Evolutionary conservation across 2,797 vertebrate species (phyloP).

Genomic region (Sebastes kiyomatsui): DNA sequence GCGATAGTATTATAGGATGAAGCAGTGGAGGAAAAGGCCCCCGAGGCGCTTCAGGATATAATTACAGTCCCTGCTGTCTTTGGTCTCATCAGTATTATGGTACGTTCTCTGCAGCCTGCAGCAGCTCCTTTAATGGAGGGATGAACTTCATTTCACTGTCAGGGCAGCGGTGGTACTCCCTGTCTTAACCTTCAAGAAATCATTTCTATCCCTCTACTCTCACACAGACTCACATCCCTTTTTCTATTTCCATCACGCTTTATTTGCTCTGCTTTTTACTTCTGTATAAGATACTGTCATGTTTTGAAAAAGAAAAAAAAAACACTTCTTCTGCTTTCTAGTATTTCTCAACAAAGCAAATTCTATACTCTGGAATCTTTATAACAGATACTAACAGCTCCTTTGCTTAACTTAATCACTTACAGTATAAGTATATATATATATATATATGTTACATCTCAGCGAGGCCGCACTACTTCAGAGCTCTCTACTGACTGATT

Average conservation of each 20-base stretch:
- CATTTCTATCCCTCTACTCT: background rate
- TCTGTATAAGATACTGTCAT: background rate
- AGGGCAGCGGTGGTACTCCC: background rate
- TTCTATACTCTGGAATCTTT: background rate
- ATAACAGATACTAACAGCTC: too few species aligned
- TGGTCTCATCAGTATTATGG: constrained; percentile 40
- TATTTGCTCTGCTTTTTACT: background rate
- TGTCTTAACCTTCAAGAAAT: constrained; percentile 27
- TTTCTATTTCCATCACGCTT: background rate
- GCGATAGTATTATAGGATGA: constrained; percentile 20
- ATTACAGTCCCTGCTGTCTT: constrained; percentile 52
- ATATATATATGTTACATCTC: background rate
- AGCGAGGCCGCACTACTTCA: background rate
- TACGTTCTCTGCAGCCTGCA: constrained; percentile 20
- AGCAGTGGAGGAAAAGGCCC: constrained; percentile 28
- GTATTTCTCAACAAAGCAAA: background rate
- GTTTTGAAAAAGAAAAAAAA: background rate
- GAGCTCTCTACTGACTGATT: constrained; percentile 15
- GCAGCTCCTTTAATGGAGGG: constrained; percentile 14
- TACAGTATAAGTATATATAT: too few species aligned
- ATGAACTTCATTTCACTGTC: constrained; percentile 17
- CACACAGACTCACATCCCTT: background rate
- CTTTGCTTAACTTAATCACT: too few species aligned
- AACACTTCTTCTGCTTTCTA: background rate
- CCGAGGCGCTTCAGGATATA: constrained; percentile 30